Percentiles rank a stretch among this genome's conserved stretches.
Evolutionary conservation across 2,797 vertebrate genomes (phyloP).

Genomic region (Cyprinella venusta): DNA sequence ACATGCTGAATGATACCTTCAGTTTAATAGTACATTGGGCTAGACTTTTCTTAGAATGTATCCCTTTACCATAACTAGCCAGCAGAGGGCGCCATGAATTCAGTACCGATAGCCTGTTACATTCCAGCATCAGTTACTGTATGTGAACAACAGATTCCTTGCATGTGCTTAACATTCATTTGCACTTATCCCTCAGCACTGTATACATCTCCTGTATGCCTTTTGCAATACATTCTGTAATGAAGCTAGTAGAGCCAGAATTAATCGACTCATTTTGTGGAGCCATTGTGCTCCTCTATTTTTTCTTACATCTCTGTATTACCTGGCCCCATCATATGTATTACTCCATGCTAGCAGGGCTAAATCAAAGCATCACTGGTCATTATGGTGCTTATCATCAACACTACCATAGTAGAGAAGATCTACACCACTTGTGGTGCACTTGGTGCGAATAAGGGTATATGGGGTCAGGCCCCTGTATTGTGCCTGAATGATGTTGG

Average conservation of each 20-base stretch:
- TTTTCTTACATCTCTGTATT: conserved; percentile 30
- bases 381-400: conserved; percentile 54
- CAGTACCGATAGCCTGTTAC: background rate
- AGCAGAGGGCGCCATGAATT: conserved; percentile 63
- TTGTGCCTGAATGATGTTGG: background rate
- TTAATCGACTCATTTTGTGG: conserved; percentile 33
- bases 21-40: background rate
- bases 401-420: too few relatives aligned
- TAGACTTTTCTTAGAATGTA: background rate
- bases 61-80: conserved; percentile 44
- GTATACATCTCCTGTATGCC: background rate
- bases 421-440: background rate
- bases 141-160: background rate
- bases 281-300: conserved; percentile 37
- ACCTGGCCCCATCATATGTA: conserved; percentile 58
- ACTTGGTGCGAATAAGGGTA: too few relatives aligned
- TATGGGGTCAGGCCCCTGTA: too few relatives aligned
- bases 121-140: background rate
- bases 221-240: background rate
- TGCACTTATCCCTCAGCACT: background rate
- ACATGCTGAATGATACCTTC: background rate
- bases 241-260: background rate
- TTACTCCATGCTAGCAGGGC: conserved; percentile 42
- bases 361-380: conserved; percentile 64
- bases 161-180: conserved; percentile 7